Evolutionary conservation across 2,888 invertebrate species (phyloP).

Genomic region (Lepidocyrtoides sp.): DNA sequence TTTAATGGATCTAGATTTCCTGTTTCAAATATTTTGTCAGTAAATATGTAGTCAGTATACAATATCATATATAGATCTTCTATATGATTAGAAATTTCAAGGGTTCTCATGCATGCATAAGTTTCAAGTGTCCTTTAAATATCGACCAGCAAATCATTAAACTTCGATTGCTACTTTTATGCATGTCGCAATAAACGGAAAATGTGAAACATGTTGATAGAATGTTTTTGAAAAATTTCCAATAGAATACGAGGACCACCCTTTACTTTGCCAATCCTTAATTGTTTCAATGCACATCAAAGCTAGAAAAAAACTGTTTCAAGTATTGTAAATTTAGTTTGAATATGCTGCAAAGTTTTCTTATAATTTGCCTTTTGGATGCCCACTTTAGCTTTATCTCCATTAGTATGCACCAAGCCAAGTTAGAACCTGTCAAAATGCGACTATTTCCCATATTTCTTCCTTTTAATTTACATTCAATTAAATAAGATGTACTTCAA

Average conservation of each 20-base stretch:
- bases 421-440: constrained; percentile 65
- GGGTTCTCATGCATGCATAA: too few species aligned
- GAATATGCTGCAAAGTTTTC: background rate
- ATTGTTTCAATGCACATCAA: background rate
- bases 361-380: background rate
- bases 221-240: too few species aligned
- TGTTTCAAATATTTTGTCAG: too few species aligned
- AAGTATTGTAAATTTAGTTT: background rate
- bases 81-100: too few species aligned
- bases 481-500: constrained; percentile 71
- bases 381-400: constrained; percentile 23
- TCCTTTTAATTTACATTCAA: constrained; percentile 68
- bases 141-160: too few species aligned
- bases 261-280: background rate
- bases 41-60: too few species aligned
- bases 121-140: too few species aligned
- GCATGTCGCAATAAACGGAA: too few species aligned
- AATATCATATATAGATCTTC: too few species aligned
- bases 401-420: constrained; percentile 67
- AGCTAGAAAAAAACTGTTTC: background rate
- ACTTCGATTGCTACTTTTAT: too few species aligned
- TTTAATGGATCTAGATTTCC: too few species aligned
- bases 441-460: constrained; percentile 57
- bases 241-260: background rate
- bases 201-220: too few species aligned